These are phyloP conservation scores for Melanostigma gelatinosum DNA, from an alignment of 2,113 vertebrate species.

Conservation along the genomic window DNA sequence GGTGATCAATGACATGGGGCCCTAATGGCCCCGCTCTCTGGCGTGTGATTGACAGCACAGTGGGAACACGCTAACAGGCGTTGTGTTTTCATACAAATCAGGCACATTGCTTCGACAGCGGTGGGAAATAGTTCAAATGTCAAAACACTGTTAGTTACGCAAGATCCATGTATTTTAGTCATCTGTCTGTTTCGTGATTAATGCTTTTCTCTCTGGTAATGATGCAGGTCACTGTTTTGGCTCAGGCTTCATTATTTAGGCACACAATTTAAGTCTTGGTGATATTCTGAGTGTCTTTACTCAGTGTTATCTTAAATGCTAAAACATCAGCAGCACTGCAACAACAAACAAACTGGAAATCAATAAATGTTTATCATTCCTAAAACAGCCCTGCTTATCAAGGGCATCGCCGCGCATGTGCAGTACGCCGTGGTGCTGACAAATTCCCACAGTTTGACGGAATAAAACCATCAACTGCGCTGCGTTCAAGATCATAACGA, in stretches of 20 bases:
- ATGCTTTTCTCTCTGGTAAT: neutral
- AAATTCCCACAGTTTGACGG: neutral
- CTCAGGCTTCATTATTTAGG: neutral
- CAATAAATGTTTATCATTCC: conserved; percentile 10
- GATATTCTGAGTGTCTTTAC: neutral
- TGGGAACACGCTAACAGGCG: neutral
- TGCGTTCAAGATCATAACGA: neutral
- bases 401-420: neutral
- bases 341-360: conserved; percentile 1
- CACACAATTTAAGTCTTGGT: neutral
- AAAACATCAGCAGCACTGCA: neutral
- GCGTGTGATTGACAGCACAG: conserved; percentile 60
- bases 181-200: neutral
- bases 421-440: neutral
- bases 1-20: conserved; percentile 57
- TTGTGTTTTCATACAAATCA: neutral
- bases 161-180: neutral
- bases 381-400: conserved; percentile 1
- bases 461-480: neutral
- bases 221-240: neutral
- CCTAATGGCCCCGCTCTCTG: conserved; percentile 29
- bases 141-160: neutral
- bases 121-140: neutral
- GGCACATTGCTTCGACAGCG: neutral
- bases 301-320: neutral